phyloP scores from a whole-genome alignment of 1,140 invertebrate species.

The Dendroctonus ponderosae region DNA sequence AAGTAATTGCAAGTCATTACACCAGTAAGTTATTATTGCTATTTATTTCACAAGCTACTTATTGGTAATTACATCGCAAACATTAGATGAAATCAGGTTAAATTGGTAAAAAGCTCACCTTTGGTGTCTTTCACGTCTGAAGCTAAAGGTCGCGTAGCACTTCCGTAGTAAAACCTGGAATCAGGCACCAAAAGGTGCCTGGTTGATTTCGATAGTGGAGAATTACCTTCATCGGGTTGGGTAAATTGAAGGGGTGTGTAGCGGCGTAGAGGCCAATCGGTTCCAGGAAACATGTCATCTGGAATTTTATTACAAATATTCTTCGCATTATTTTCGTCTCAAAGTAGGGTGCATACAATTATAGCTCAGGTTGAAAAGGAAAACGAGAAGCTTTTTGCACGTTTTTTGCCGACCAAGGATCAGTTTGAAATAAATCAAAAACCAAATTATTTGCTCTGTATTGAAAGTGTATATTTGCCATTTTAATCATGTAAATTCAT shows the following conservation, averaged over 20 bases:
- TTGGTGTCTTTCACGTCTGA: slow-evolving; percentile 28
- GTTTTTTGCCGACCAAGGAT: too few relatives aligned
- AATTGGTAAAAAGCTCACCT: slow-evolving; percentile 30
- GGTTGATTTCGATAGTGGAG: slow-evolving; percentile 75
- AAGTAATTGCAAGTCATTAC: slow-evolving; percentile 7
- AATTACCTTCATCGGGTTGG: slow-evolving; percentile 73
- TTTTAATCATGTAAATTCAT: too few relatives aligned
- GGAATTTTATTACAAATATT: slow-evolving; percentile 6
- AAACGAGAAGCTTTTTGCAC: too few relatives aligned
- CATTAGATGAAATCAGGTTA: slow-evolving; percentile 1
- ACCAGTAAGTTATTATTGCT: slow-evolving; percentile 1
- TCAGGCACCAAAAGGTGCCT: slow-evolving; percentile 74
- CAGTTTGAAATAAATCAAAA: background rate
- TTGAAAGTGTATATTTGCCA: too few relatives aligned
- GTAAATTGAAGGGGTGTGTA: slow-evolving; percentile 78
- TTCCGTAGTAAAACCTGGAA: slow-evolving; percentile 66
- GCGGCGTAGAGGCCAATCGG: slow-evolving; percentile 70
- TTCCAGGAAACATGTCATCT: slow-evolving; percentile 58
- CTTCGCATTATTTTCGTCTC: too few relatives aligned
- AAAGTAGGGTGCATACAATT: too few relatives aligned
- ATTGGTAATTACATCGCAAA: slow-evolving; percentile 1
- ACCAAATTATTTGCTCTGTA: too few relatives aligned
- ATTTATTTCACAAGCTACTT: background rate
- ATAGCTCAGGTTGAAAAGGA: too few relatives aligned
- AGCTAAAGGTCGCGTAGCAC: slow-evolving; percentile 32